Conservation (phyloP, 2,888 invertebrate species). For the Andrena haemorrhoa region DNA sequence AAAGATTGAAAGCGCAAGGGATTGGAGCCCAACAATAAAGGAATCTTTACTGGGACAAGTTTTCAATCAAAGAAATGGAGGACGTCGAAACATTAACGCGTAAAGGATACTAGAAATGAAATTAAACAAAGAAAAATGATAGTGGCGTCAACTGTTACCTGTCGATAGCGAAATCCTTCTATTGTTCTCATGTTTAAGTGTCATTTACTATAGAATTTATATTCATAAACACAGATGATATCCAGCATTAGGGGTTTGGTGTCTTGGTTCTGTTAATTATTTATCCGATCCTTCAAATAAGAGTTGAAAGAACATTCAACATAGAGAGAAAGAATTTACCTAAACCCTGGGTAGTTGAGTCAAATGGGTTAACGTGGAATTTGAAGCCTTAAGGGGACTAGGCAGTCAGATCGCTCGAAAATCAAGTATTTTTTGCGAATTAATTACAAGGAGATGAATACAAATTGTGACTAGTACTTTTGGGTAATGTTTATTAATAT, state of each 20-base stretch:
- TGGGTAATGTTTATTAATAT: no score
- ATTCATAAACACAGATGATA: no score
- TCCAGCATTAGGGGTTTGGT: no score
- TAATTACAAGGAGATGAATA: no score
- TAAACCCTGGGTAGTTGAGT: no score
- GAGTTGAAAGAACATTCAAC: not conserved
- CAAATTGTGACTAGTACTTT: no score
- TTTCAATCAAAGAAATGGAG: slow-evolving; percentile 9
- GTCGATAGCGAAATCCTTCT: not conserved
- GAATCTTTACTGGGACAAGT: slow-evolving; percentile 21
- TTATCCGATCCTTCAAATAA: not conserved
- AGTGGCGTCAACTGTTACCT: not conserved
- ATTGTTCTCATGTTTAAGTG: no score
- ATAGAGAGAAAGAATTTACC: no score
- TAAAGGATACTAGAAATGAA: not conserved
- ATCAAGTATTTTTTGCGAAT: no score
- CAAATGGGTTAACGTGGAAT: not conserved
- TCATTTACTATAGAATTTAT: no score
- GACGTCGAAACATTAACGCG: not conserved
- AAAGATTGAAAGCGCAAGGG: slow-evolving; percentile 8
- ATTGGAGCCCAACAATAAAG: slow-evolving; percentile 13
- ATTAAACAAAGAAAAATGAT: not conserved
- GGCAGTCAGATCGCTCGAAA: no score
- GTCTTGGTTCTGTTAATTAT: not conserved
- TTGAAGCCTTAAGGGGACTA: no score